Evolutionary conservation across 1,140 invertebrate species (phyloP).

Genomic region (Aphelenchoides fujianensis): DNA sequence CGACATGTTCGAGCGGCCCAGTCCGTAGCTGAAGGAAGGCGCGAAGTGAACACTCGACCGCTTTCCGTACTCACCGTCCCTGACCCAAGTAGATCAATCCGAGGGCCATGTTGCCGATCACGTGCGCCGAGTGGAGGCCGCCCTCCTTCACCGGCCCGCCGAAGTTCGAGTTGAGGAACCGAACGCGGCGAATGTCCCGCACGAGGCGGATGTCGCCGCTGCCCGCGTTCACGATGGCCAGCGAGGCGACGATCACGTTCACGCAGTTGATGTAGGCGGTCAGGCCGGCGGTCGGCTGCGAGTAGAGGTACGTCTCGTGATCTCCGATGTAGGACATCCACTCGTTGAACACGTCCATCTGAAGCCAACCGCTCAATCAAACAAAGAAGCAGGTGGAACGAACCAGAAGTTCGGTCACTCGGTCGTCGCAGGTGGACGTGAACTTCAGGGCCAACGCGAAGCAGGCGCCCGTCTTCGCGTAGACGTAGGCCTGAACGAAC

Average conservation of each 20-base stretch:
- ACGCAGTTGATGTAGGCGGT: background rate
- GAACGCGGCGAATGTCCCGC: constrained; percentile 22
- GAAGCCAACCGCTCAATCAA: background rate
- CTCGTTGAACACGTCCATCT: constrained; percentile 35
- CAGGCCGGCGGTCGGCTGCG: background rate
- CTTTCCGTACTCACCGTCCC: constrained; percentile 47
- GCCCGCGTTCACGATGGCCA: constrained; percentile 40
- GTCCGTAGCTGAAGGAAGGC: constrained; percentile 24
- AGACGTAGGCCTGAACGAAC: constrained; percentile 9
- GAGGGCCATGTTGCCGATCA: constrained; percentile 39
- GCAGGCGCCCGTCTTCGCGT: constrained; percentile 32
- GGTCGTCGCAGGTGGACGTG: constrained; percentile 36
- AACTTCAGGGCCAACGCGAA: constrained; percentile 42
- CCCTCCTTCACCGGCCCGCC: constrained; percentile 23
- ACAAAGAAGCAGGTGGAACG: background rate
- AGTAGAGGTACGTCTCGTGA: constrained; percentile 7
- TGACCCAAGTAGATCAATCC: constrained; percentile 45
- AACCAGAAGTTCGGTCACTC: constrained; percentile 30
- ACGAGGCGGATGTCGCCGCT: constrained; percentile 39
- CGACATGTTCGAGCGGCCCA: constrained; percentile 35
- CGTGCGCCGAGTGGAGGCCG: constrained; percentile 36
- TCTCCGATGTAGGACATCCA: background rate
- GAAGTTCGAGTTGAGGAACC: constrained; percentile 14
- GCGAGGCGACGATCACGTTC: constrained; percentile 18
- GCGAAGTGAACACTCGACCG: background rate